Base-by-base conservation (phyloP, 2,888 invertebrate genomes). In the Pilophorus perplexus region DNA sequence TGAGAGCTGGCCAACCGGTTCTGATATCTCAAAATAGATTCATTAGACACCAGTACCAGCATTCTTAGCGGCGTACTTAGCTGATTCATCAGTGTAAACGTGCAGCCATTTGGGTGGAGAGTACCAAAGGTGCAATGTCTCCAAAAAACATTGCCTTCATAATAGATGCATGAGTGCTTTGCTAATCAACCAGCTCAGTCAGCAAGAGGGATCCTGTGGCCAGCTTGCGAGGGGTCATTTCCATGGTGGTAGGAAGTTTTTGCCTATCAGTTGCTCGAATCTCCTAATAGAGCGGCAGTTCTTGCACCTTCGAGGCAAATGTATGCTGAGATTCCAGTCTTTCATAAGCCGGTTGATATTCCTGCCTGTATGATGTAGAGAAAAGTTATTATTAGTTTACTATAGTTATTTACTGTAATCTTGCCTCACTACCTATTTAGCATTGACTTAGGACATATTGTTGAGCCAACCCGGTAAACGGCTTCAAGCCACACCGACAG, bases 21-120 rank as follows among this genome's bases (percentile, higher is more conserved):
- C n/a, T n/a, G n/a, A n/a, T n/a, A n/a, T n/a, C n/a, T n/a, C n/a
- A n/a, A n/a, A n/a, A n/a, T n/a, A n/a, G n/a, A n/a, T n/a, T n/a
- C n/a, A n/a, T n/a, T n/a, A n/a, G 44, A 44, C 44, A 14, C 44
- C 44, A 44, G 44, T 23, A n/a, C 50, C 50, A 12, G 27, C 50
- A 23, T 50, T 50, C 5, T n/a, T 50, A 2, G 8, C 20, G n/a
- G 42, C 42, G n/a, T n/a, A n/a, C n/a, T n/a, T n/a, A n/a, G n/a
- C n/a, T n/a, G n/a, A n/a, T n/a, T n/a, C n/a, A n/a, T n/a, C n/a
- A n/a, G n/a, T 42, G 14, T 42, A 14, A 2, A 42, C 42, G 14
- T 42, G 42, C 4, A 42, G 42, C 42, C 42, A 42, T n/a, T n/a
- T 16, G 12, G n/a, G 40, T 14, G 12, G 5, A 3, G 40, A 16